Evolutionary conservation across 2,113 vertebrate species (phyloP), one percentile per base, ranked within the genome.

Genomic region (Nothocercus julius): DNA sequence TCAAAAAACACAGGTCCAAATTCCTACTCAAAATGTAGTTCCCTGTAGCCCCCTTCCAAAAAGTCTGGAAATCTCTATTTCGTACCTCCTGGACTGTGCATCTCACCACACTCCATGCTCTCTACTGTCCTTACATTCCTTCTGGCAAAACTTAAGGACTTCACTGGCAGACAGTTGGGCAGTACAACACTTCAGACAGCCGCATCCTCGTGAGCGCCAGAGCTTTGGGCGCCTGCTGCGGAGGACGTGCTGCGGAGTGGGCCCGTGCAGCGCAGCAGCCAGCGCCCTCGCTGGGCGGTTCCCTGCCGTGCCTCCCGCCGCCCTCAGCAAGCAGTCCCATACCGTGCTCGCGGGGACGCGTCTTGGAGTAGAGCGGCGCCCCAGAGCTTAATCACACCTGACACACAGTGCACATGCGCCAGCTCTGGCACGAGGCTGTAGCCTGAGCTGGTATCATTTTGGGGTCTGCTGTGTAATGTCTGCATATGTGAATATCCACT

Each of bases 251-350:
- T 22, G 11, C 0, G 27, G 13, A 27, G 22, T 38, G 36, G 70
- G 44, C 19, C 51, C 4, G 3, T 3, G 51, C 1, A 21, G 24
- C 44, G 21, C 63, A 68, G 66, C 28, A 9, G 54, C 17, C 53
- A 32, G 38, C 45, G 44, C 0, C 0, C 51, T n/a, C 14, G 8
- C 0, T 0, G 45, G 89, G 38, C 2, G 8, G 21, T 53, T 34
- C 10, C 30, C 16, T 61, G 27, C 40, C 27, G 8, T 67, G 61
- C 62, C 56, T 32, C 58, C 56, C 34, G n/a, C 19, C 77, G 70
- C 34, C 45, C 63, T 17, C 2, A 0, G 16, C 59, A 34, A 67
- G 67, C 58, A 79, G 25, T 51, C n/a, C 15, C 14, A 11, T 11
- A 34, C 18, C 82, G 38, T 44, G 51, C 28, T 49, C 36, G 36